These are phyloP conservation scores for Tachysurus vachellii DNA, from an alignment of 2,113 vertebrate genomes.

Conservation along the genomic window DNA sequence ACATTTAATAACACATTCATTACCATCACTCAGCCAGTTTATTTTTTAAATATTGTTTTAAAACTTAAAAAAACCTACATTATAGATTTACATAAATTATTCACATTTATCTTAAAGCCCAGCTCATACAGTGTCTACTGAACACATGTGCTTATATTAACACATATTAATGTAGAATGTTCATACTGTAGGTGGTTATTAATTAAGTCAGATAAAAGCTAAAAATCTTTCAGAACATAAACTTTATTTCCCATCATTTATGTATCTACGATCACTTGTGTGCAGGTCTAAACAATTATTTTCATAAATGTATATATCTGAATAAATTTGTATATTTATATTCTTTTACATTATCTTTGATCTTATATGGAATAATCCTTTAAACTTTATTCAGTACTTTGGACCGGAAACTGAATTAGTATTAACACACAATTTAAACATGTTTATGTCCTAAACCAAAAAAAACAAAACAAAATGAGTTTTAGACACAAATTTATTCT, in stretches of 20 bases:
- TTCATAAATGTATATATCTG: not conserved
- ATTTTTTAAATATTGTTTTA: too few species aligned
- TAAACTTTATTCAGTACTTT: not conserved
- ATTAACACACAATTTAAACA: not conserved
- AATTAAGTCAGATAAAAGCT: too few species aligned
- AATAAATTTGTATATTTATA: not conserved
- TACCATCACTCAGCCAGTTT: not conserved
- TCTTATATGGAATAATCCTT: not conserved
- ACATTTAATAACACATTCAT: not conserved
- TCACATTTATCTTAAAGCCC: too few species aligned
- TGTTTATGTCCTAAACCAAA: too few species aligned
- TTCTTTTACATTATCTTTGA: not conserved
- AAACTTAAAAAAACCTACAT: too few species aligned
- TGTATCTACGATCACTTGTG: not conserved
- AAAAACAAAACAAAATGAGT: constrained; percentile 9
- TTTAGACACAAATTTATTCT: not conserved
- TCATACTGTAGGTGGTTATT: too few species aligned
- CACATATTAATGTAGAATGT: too few species aligned
- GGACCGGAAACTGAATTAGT: not conserved
- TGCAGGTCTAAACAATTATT: not conserved
- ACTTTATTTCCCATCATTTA: not conserved
- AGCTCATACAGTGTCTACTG: not conserved
- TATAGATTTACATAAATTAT: too few species aligned
- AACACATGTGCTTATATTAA: not conserved
- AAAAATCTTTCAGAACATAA: not conserved